phyloP scores from a whole-genome alignment of 2,113 vertebrate species.

The Glaucomys volans region DNA sequence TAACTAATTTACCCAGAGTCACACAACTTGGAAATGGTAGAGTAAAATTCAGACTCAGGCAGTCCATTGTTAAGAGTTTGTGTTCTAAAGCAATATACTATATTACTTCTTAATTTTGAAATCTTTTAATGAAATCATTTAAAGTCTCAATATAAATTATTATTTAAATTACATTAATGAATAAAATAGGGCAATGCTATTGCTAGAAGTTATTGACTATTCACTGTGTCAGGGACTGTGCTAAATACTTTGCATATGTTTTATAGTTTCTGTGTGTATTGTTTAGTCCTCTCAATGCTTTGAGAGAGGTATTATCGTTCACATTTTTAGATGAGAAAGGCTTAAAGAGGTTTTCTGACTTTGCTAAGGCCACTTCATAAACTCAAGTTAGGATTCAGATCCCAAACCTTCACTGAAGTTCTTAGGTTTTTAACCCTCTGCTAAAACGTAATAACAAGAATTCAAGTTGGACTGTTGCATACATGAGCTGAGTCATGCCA shows the following conservation, averaged over 20 bases:
- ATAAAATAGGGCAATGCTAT: not conserved
- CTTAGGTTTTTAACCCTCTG: slow-evolving; percentile 43
- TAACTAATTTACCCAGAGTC: not conserved
- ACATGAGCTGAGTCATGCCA: not conserved
- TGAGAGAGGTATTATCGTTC: slow-evolving; percentile 23
- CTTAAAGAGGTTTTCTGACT: not conserved
- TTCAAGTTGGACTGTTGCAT: not conserved
- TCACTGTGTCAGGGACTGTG: not conserved
- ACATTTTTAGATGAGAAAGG: slow-evolving; percentile 52
- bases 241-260: slow-evolving; percentile 21
- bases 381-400: slow-evolving; percentile 55
- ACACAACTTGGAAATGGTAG: not conserved
- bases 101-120: slow-evolving; percentile 21
- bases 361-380: slow-evolving; percentile 7
- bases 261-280: not conserved
- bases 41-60: not conserved
- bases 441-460: slow-evolving; percentile 10
- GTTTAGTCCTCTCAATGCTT: slow-evolving; percentile 44
- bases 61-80: not conserved
- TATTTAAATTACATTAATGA: not conserved
- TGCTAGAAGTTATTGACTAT: not conserved
- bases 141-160: not conserved
- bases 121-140: slow-evolving; percentile 21
- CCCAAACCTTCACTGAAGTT: slow-evolving; percentile 29
- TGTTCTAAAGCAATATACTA: not conserved